These are phyloP conservation scores for Siniperca chuatsi DNA, from an alignment of 2,113 vertebrate genomes.

Conservation along the genomic window DNA sequence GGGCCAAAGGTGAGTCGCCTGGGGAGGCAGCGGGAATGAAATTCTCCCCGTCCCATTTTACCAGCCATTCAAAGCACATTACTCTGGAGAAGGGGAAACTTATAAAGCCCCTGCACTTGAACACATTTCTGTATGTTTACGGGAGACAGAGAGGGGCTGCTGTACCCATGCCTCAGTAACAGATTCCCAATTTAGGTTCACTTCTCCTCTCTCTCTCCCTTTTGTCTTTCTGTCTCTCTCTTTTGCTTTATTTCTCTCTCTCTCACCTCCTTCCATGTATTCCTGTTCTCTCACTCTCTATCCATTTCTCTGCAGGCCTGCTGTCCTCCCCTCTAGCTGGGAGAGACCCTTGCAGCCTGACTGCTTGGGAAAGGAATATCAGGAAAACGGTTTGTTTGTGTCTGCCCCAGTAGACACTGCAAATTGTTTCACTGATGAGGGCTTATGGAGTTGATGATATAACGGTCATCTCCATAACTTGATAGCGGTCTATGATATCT, in stretches of 20 bases:
- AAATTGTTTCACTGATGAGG: slow-evolving; percentile 73
- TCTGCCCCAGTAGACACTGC: slow-evolving; percentile 66
- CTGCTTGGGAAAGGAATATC: slow-evolving; percentile 66
- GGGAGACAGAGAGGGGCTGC: slow-evolving; percentile 82
- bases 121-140: slow-evolving; percentile 93
- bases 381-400: slow-evolving; percentile 76
- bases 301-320: slow-evolving; percentile 63
- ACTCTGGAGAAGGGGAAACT: slow-evolving; percentile 90
- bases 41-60: slow-evolving; percentile 95
- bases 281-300: slow-evolving; percentile 56
- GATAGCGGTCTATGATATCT: slow-evolving; percentile 67
- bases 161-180: slow-evolving; percentile 84
- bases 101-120: slow-evolving; percentile 90
- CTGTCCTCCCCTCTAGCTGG: slow-evolving; percentile 45
- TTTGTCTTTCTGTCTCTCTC: slow-evolving; percentile 64
- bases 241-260: slow-evolving; percentile 62
- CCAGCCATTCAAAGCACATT: slow-evolving; percentile 93
- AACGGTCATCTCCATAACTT: slow-evolving; percentile 77
- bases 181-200: slow-evolving; percentile 88
- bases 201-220: slow-evolving; percentile 60
- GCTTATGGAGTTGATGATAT: slow-evolving; percentile 74
- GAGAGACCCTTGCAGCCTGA: slow-evolving; percentile 52
- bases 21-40: slow-evolving; percentile 95
- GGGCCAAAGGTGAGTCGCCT: slow-evolving; percentile 96
- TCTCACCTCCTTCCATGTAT: slow-evolving; percentile 54